Conservation (phyloP, 2,888 invertebrate genomes). For the Amaurobius ferox region DNA sequence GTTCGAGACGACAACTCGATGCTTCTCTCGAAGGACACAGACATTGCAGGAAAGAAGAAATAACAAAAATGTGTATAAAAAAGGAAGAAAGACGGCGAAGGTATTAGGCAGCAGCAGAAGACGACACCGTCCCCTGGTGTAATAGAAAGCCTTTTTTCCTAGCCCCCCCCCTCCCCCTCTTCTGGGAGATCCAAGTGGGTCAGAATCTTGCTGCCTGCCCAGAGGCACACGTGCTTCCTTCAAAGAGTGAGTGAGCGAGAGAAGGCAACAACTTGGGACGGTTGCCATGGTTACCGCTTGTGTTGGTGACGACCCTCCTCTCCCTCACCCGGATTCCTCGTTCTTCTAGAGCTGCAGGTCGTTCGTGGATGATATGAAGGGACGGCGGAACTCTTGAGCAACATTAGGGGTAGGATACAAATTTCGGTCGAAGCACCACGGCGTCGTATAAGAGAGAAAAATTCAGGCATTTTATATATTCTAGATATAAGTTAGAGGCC, state of each 20-base stretch:
- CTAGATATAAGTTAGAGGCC: too few species aligned
- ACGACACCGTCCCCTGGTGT: slow-evolving; percentile 70
- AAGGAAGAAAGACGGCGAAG: slow-evolving; percentile 48
- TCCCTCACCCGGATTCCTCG: slow-evolving; percentile 23
- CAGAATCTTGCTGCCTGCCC: slow-evolving; percentile 57
- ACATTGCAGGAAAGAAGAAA: slow-evolving; percentile 12
- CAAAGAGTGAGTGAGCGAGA: not conserved
- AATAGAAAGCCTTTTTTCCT: slow-evolving; percentile 56
- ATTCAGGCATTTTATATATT: not conserved
- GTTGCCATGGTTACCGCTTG: slow-evolving; percentile 66
- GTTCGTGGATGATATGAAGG: slow-evolving; percentile 47
- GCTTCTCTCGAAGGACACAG: slow-evolving; percentile 41
- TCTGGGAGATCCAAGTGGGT: slow-evolving; percentile 57
- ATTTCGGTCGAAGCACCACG: slow-evolving; percentile 14
- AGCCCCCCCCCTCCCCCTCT: slow-evolving; percentile 16
- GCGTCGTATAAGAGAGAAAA: not conserved
- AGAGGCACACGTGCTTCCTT: slow-evolving; percentile 67
- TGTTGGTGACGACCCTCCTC: slow-evolving; percentile 41
- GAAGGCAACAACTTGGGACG: slow-evolving; percentile 68
- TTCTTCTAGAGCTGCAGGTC: slow-evolving; percentile 39
- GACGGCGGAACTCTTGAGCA: slow-evolving; percentile 54
- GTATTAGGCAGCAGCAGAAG: slow-evolving; percentile 66
- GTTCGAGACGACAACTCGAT: slow-evolving; percentile 35
- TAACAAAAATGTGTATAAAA: not conserved
- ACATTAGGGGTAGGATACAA: slow-evolving; percentile 29